Conservation (phyloP, 92 coral and sea anemone species). For the Micromussa lordhowensis region DNA sequence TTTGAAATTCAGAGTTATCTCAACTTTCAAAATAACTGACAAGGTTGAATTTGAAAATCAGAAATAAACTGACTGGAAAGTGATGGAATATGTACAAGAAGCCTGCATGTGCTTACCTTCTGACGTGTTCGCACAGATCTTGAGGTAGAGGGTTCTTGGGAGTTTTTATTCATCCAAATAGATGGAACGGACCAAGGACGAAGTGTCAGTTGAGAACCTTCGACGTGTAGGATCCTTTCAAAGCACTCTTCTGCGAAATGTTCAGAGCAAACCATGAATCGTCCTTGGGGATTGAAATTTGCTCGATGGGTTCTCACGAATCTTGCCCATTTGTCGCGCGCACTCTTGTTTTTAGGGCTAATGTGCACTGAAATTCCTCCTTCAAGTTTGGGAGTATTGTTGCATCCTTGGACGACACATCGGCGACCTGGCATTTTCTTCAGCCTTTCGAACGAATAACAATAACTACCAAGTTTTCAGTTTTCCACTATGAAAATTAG, state of each 20-base stretch:
- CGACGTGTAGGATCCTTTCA: slow-evolving; percentile 25
- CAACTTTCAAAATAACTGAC: not conserved
- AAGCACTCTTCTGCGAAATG: too few species aligned
- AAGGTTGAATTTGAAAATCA: slow-evolving; percentile 9
- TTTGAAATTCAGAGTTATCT: not conserved
- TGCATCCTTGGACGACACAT: slow-evolving; percentile 66
- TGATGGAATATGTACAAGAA: slow-evolving; percentile 6
- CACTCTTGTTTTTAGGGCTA: slow-evolving; percentile 21
- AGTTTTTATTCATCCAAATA: slow-evolving; percentile 44
- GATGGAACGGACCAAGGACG: slow-evolving; percentile 48
- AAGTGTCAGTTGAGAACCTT: slow-evolving; percentile 27
- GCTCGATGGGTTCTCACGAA: slow-evolving; percentile 45
- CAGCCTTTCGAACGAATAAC: too few species aligned
- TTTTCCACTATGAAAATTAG: slow-evolving; percentile 27
- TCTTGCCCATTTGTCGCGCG: slow-evolving; percentile 40
- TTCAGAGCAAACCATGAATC: slow-evolving; percentile 52
- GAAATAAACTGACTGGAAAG: slow-evolving; percentile 27
- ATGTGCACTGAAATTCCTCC: slow-evolving; percentile 39
- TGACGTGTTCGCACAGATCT: not conserved
- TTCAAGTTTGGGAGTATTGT: slow-evolving; percentile 39
- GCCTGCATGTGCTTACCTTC: slow-evolving; percentile 8
- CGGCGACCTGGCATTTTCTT: slow-evolving; percentile 26
- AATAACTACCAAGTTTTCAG: not conserved
- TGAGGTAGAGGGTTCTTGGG: slow-evolving; percentile 1
- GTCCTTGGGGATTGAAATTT: slow-evolving; percentile 41